A percentile compares a stretch with the other conserved stretches of the same genome.
Conservation (phyloP, 2,113 vertebrate genomes). For the Empidonax alnorum region DNA sequence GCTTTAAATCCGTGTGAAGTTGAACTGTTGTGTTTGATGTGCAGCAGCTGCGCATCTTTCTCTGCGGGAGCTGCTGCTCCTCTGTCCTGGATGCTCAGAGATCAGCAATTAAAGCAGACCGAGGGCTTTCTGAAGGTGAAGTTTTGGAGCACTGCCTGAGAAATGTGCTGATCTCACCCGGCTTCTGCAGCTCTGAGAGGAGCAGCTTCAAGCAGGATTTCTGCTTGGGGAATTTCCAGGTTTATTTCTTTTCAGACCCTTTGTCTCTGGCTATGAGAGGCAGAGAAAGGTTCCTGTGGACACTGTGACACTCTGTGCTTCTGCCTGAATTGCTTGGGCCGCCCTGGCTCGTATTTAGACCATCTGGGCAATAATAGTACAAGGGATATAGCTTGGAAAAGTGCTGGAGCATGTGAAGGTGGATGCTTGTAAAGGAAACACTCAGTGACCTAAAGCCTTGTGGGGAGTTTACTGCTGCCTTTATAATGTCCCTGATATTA, state of each 20-base stretch:
- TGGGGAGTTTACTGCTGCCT: neutral
- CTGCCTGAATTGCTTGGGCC: neutral
- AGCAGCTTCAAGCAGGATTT: neutral
- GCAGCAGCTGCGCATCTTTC: neutral
- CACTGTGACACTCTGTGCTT: neutral
- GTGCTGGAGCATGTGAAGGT: neutral
- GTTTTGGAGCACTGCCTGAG: neutral
- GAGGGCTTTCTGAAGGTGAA: conserved; percentile 33
- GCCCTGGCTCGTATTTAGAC: neutral
- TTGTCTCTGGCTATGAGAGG: neutral
- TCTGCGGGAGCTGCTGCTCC: neutral
- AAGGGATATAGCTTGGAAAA: neutral
- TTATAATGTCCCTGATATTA: neutral
- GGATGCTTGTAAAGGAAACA: neutral
- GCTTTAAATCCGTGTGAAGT: accelerated
- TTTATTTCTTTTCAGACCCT: neutral
- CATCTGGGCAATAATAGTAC: neutral
- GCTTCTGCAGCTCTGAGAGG: neutral
- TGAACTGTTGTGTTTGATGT: accelerated
- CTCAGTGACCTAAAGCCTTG: neutral
- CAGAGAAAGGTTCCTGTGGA: neutral
- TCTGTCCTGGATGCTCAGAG: neutral
- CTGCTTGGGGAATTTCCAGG: neutral
- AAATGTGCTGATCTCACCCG: neutral
- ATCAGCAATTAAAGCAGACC: neutral